Evolutionary conservation across 2,113 vertebrate species (phyloP), one percentile per base, ranked within the genome.

Genomic region (Poeciliopsis occidentalis): DNA sequence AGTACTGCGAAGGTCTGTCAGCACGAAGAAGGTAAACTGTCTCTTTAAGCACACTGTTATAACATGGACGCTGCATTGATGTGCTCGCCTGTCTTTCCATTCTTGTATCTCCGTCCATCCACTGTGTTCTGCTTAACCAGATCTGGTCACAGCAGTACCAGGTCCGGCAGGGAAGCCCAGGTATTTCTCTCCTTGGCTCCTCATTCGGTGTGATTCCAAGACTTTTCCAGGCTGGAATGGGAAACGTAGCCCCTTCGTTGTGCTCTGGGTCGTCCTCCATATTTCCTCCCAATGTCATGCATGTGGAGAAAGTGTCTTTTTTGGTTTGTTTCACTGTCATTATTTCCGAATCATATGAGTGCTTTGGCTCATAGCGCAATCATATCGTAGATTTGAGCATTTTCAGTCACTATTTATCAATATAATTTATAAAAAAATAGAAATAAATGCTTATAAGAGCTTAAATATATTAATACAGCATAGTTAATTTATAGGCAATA

Each of bases 1-100:
- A 91, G 77, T 91, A 47, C 62, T 92, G 5, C 91, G 92, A 13
- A 90, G 94, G 60, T 96, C 96, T 26, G 81, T 95, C 31, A 95
- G 94, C 82, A 82, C 89, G 27, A 95, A 92, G 89, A 90, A 83
- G 85, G 97, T 97, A 95, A 95, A 89, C 68, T 15, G 31, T 68
- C 10, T 4, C 22, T 44, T 47, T n/a, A 71, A 67, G 51, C 3
- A 51, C 19, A 19, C 12, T 31, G 32, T 31, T 5, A 15, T 26
- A 11, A 34, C 17, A 34, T 24, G 51, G 22, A 24, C 6, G 1
- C 19, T 24, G 51, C 8, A 2, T 57, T n/a, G 51, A 8, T n/a
- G 19, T 24, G 19, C 51, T 24, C 8, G 7, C 6, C 47, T 54
- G 47, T 17, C 47, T 7, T 54, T 54, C 22, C 47, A 8, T 24